phyloP scores from a whole-genome alignment of 2,797 vertebrate species.

The Danio kyathit region DNA sequence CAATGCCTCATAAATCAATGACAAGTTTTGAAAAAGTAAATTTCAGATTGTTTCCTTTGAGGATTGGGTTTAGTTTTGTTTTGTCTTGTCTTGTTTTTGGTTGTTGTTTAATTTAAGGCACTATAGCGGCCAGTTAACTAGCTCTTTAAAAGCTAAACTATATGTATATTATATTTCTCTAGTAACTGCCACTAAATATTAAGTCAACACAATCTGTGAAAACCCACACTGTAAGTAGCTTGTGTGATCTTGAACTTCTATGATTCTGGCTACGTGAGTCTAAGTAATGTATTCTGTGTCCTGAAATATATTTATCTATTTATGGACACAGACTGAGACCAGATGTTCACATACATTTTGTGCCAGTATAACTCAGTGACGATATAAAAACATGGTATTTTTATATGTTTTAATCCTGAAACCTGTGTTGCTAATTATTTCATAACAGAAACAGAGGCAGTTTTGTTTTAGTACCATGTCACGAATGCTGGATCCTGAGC shows the following conservation, averaged over 20 bases:
- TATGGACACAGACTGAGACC: not conserved
- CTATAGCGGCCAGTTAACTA: not conserved
- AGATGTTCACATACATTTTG: not conserved
- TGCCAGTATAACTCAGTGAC: not conserved
- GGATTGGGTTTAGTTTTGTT: too few relatives aligned
- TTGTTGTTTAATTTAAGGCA: not conserved
- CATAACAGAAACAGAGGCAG: conserved; percentile 2
- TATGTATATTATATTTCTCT: conserved; percentile 4
- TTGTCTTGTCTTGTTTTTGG: too few relatives aligned
- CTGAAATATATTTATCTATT: conserved; percentile 7
- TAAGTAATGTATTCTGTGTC: not conserved
- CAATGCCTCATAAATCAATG: too few relatives aligned
- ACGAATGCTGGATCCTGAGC: not conserved
- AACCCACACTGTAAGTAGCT: not conserved
- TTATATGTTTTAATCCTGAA: not conserved
- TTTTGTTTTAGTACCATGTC: not conserved
- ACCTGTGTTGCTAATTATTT: conserved; percentile 12
- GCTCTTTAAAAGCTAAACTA: not conserved
- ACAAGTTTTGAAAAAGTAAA: too few relatives aligned
- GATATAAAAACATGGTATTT: not conserved
- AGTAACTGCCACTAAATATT: not conserved
- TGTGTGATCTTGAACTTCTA: not conserved
- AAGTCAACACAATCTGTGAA: not conserved
- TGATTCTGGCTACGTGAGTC: not conserved
- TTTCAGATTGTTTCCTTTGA: too few relatives aligned